These are phyloP conservation scores for Linnaemya vulpina DNA, from an alignment of 2,888 invertebrate genomes.

Conservation along the genomic window DNA sequence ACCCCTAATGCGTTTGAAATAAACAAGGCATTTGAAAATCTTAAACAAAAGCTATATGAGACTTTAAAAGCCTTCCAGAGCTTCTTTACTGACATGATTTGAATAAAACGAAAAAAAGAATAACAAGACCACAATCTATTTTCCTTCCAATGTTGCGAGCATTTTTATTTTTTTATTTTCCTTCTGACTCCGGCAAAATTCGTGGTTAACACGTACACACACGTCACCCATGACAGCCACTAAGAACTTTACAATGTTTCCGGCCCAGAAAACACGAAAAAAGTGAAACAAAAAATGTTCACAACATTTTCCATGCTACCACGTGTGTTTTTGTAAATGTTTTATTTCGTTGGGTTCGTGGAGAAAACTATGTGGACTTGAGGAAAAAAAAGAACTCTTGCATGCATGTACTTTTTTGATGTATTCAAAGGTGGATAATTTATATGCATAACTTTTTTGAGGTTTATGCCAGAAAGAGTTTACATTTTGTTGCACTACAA, in stretches of 20 bases:
- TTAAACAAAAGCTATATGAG: constrained; percentile 61
- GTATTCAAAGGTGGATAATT: constrained; percentile 38
- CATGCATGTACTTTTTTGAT: constrained; percentile 24
- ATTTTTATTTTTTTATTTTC: constrained; percentile 23
- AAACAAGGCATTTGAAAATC: constrained; percentile 37
- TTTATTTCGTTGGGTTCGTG: constrained; percentile 5
- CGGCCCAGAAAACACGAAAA: constrained; percentile 67
- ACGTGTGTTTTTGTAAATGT: constrained; percentile 18
- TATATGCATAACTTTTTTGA: constrained; percentile 45
- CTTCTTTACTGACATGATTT: constrained; percentile 27
- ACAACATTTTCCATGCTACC: constrained; percentile 25
- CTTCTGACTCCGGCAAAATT: constrained; percentile 30
- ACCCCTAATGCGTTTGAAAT: constrained; percentile 11
- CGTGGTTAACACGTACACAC: constrained; percentile 56
- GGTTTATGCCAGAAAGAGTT: constrained; percentile 30
- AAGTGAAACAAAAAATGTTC: constrained; percentile 31
- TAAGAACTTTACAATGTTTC: constrained; percentile 65
- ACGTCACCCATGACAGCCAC: constrained; percentile 38
- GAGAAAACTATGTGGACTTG: constrained; percentile 16
- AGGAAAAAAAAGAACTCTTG: constrained; percentile 11
- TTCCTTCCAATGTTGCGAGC: constrained; percentile 34
- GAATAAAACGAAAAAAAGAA: constrained; percentile 13
- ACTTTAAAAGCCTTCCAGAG: constrained; percentile 50
- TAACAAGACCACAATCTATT: constrained; percentile 62
- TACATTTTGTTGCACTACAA: constrained; percentile 11